Percentiles rank a stretch among this genome's conserved stretches.
Conservation (phyloP, 2,888 invertebrate genomes). For the Nebria salina region DNA sequence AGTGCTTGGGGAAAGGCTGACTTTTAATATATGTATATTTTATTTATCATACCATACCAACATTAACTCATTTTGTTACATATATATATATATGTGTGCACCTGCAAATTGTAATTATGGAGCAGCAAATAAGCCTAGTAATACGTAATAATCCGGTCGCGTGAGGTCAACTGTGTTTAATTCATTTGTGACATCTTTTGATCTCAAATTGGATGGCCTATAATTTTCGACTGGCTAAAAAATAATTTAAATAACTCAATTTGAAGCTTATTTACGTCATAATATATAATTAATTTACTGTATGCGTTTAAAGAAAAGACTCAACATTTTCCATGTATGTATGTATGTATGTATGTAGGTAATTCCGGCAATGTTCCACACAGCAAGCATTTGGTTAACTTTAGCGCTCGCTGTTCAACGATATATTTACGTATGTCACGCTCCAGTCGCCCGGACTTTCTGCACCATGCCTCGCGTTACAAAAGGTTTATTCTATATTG, state of each 20-base stretch:
- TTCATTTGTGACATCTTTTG: neutral
- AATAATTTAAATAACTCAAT: too few species aligned
- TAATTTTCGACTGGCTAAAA: too few species aligned
- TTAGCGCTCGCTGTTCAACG: conserved; percentile 90
- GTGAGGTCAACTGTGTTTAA: neutral
- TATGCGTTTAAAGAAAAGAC: neutral
- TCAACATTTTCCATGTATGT: neutral
- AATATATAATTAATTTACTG: neutral
- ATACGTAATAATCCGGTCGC: neutral
- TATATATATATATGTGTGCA: neutral
- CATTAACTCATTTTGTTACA: neutral
- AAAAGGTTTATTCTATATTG: conserved; percentile 82
- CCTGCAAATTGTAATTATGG: neutral
- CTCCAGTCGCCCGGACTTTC: conserved; percentile 86
- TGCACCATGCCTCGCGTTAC: conserved; percentile 78
- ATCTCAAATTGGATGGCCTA: too few species aligned
- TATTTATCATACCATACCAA: neutral
- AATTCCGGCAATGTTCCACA: conserved; percentile 90
- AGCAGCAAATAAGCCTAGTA: neutral
- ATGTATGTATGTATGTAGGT: conserved; percentile 60
- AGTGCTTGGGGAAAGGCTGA: conserved; percentile 53
- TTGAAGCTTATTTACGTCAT: neutral
- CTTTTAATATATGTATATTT: neutral
- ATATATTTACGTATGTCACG: conserved; percentile 95
- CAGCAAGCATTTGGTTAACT: conserved; percentile 94